Conservation (phyloP, 2,888 invertebrate genomes). For the Tanypteryx hageni region DNA sequence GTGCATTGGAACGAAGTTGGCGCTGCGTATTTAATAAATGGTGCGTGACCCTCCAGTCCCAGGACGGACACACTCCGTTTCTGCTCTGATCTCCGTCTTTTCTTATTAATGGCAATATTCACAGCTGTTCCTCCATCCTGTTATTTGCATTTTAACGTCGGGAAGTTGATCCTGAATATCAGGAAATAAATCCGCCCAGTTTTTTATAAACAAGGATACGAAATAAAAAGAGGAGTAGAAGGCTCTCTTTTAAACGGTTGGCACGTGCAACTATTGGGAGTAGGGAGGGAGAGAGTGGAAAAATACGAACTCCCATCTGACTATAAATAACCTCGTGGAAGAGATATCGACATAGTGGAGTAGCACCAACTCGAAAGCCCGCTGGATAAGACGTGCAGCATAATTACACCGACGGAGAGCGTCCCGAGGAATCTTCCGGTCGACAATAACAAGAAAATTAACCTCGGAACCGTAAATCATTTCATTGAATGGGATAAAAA, state of each 20-base stretch:
- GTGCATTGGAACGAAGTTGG: slow-evolving; percentile 9
- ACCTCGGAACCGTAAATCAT: no score
- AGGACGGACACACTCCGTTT: not conserved
- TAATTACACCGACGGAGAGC: no score
- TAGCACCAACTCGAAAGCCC: no score
- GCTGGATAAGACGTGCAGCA: no score
- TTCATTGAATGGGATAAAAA: no score
- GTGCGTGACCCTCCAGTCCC: not conserved
- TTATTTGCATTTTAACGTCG: slow-evolving; percentile 24
- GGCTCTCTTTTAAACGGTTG: not conserved
- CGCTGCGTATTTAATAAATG: not conserved
- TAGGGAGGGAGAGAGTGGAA: not conserved
- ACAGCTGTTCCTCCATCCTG: slow-evolving; percentile 15
- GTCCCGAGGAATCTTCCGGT: no score
- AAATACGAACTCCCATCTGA: not conserved
- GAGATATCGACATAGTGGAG: no score
- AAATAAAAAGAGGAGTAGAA: not conserved
- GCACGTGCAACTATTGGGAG: not conserved
- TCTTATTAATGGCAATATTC: slow-evolving; percentile 9
- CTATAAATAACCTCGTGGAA: not conserved
- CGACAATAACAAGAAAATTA: no score
- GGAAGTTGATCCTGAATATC: slow-evolving; percentile 21
- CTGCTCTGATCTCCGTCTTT: not conserved
- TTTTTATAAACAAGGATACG: not conserved
- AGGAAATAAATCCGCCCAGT: not conserved